Evolutionary conservation across 2,113 vertebrate species (phyloP).

Genomic region (Mormyrus lacerda): DNA sequence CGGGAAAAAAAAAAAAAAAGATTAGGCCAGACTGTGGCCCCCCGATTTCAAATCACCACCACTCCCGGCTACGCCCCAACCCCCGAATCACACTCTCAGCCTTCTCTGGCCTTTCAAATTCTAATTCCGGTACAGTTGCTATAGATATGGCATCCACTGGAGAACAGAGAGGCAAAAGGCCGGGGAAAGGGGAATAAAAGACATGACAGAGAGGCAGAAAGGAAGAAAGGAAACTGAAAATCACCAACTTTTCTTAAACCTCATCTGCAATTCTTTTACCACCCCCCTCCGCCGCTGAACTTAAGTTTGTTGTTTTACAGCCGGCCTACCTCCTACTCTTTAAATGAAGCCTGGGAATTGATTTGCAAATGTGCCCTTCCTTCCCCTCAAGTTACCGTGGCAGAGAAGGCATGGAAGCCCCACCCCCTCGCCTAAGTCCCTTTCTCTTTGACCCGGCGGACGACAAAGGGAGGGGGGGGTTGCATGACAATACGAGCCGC

Average conservation of each 20-base stretch:
- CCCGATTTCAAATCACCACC: constrained; percentile 36
- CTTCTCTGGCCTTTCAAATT: constrained; percentile 26
- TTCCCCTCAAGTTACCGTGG: constrained; percentile 45
- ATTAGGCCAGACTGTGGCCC: constrained; percentile 34
- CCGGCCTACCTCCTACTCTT: constrained; percentile 35
- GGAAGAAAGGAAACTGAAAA: constrained; percentile 24
- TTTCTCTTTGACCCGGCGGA: constrained; percentile 45
- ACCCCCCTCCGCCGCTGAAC: neutral
- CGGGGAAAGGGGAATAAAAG: constrained; percentile 16
- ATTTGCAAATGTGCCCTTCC: constrained; percentile 65
- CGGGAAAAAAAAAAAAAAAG: constrained; percentile 27
- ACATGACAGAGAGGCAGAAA: neutral
- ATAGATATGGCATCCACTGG: constrained; percentile 22
- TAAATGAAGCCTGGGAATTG: constrained; percentile 52
- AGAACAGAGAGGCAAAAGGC: constrained; percentile 24
- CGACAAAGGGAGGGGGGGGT: constrained; percentile 44
- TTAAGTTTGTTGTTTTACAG: constrained; percentile 52
- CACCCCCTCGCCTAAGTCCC: constrained; percentile 36
- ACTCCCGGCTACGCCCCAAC: constrained; percentile 16
- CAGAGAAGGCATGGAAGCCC: constrained; percentile 32
- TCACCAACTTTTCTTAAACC: constrained; percentile 34
- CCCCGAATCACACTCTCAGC: constrained; percentile 24
- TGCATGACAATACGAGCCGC: constrained; percentile 56
- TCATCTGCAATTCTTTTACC: constrained; percentile 52
- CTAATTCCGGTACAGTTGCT: constrained; percentile 24